Base-by-base conservation (phyloP, 2,113 vertebrate species). In the Taxidea taxus region DNA sequence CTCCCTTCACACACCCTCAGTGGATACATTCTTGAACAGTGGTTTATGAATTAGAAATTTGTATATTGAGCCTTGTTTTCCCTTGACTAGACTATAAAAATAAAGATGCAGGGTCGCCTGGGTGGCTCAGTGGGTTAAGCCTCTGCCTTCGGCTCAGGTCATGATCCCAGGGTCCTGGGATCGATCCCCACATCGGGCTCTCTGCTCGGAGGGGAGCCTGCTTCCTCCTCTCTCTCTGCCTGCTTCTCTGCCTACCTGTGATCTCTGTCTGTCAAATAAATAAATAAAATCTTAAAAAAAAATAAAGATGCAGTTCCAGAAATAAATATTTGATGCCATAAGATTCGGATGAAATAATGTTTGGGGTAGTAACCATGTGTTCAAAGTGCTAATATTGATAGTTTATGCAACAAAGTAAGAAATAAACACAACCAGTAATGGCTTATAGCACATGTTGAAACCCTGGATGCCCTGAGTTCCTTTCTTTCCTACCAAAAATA, bases 21-120 rank as follows among this genome's bases (percentile, higher is more conserved):
- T 86, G 56, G 56, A 68, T 70, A 23, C 29, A 66, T 95, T 87
- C 21, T 91, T 92, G 25, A 77, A 64, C 34, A 62, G 29, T 75
- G 37, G 54, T 75, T 82, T 94, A 77, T 92, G 68, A 87, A 95
- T 95, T 90, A 94, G 85, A 96, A 94, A 87, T 94, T 78, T 64
- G 13, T 96, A 56, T 86, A 37, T 84, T 78, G 91, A 87, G 9
- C 39, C 64, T 96, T 87, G 23, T 95, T 96, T 92, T 88, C 49
- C 62, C 23, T 83, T 94, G 58, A 90, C 34, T 34, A 85, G 8
- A 80, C 82, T 90, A 90, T 96, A 66, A 92, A 96, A 96, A 70
- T 90, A 92, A 87, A 94, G 39, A 85, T 92, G 27, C 14, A 64
- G 11, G n/a, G n/a, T n/a, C n/a, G n/a, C n/a, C n/a, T n/a, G n/a